phyloP scores from a whole-genome alignment of 2,888 invertebrate genomes.

The Cheilosia pagana region DNA sequence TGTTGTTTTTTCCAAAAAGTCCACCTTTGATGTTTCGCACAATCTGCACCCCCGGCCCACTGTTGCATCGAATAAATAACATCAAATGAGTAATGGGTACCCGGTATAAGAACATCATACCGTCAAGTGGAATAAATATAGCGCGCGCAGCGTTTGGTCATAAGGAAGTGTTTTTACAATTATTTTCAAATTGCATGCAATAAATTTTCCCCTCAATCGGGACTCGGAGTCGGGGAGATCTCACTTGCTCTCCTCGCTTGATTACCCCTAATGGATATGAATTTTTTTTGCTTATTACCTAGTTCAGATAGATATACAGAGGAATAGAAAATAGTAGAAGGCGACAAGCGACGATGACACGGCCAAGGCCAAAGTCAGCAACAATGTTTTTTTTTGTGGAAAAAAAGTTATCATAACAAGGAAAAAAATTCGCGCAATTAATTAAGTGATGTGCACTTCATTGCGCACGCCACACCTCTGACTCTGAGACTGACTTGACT shows the following conservation, averaged over 20 bases:
- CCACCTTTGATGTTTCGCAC: constrained; percentile 6
- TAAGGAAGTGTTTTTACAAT: constrained; percentile 72
- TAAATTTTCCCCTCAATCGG: constrained; percentile 50
- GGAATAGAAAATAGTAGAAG: background rate
- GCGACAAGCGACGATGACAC: constrained; percentile 31
- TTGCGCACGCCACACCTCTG: constrained; percentile 69
- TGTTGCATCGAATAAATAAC: background rate
- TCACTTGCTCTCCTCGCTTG: constrained; percentile 44
- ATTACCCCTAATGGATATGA: constrained; percentile 55
- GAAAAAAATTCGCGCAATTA: constrained; percentile 65
- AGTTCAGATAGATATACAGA: constrained; percentile 33
- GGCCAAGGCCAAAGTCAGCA: constrained; percentile 72
- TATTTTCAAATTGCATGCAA: constrained; percentile 67
- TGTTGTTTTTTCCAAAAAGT: background rate
- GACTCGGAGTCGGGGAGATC: constrained; percentile 1
- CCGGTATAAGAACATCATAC: background rate
- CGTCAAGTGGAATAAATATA: constrained; percentile 22
- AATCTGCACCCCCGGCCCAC: background rate
- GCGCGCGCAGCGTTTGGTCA: constrained; percentile 40
- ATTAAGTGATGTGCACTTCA: constrained; percentile 74
- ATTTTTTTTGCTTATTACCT: constrained; percentile 34
- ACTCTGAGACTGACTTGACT: background rate
- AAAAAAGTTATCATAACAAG: constrained; percentile 46
- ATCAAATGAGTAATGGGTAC: constrained; percentile 22
- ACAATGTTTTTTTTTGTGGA: background rate